Evolutionary conservation across 64 coral and sea anemone genomes (phyloP), one percentile per base, ranked within the genome.

Genomic region (Pocillopora verrucosa): DNA sequence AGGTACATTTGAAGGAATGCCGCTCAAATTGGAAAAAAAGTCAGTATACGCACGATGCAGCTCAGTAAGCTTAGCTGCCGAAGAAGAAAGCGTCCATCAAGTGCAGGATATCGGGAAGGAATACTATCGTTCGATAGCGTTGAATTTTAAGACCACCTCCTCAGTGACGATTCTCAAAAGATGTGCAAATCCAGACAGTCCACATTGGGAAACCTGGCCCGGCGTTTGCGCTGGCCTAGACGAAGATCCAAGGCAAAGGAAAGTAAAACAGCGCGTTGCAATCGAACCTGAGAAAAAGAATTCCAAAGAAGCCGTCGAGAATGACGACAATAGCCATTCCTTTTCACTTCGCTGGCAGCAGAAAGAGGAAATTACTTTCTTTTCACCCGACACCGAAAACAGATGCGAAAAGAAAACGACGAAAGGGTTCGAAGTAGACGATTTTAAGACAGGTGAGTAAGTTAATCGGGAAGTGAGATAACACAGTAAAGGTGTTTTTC

Each of bases 191-290:
- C 41, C 5, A 56, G 41, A 56, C 0, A 56, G 37, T 77, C 37
- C 20, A 1, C 19, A 56, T 41, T 5, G 19, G 16, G 38, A 77
- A 56, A 3, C 1, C 9, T 82, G 34, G 34, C 60, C 56, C 1
- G 59, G 80, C 58, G 80, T 82, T 38, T 38, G 26, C 16, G 36
- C 20, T 82, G 80, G 57, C 2, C 30, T 82, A 34, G 80, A 82
- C n/a, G 77, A 60, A 60, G 57, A 79, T 34, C 59, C 62, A 37
- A 38, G 60, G 9, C 80, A 13, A 82, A 16, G 2, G 57, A 65
- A 82, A 79, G 9, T n/a, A 34, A 82, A 82, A 65, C 26, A 17
- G n/a, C 62, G 61, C 16, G 16, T 64, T 16, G 34, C 15, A 17
- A 20, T 37, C 15, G 59, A 82, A 10, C 34, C n/a, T 1, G 61